Evolutionary conservation across 2,113 vertebrate genomes (phyloP).

Genomic region (Miniopterus natalensis): DNA sequence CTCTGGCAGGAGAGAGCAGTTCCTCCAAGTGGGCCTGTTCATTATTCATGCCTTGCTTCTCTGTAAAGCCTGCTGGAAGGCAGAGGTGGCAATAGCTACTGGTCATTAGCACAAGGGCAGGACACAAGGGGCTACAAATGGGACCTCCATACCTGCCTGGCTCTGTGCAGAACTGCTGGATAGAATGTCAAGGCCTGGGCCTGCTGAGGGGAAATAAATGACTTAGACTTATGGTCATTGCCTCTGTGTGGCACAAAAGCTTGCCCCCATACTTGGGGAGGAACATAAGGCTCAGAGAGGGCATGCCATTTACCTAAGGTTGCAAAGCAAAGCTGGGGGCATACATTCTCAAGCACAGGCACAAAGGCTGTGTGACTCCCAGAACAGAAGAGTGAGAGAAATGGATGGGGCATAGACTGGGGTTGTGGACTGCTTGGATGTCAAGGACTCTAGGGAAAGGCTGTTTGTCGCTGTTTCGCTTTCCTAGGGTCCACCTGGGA

Average conservation of each 20-base stretch:
- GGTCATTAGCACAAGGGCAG: neutral
- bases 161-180: neutral
- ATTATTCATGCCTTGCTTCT: neutral
- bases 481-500: conserved; percentile 56
- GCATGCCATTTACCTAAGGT: neutral
- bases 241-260: neutral
- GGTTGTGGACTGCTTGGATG: neutral
- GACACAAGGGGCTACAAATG: neutral
- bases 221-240: neutral
- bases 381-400: neutral
- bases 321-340: neutral
- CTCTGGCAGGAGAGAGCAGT: neutral
- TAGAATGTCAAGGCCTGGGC: neutral
- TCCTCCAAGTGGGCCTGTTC: neutral
- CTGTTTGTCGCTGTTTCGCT: conserved; percentile 70
- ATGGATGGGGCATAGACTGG: neutral
- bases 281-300: neutral
- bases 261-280: neutral
- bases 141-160: neutral
- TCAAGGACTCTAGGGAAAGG: conserved; percentile 32
- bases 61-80: neutral
- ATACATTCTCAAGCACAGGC: neutral
- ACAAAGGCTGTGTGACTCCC: neutral
- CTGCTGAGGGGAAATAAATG: neutral
- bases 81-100: neutral